Evolutionary conservation across 2,888 invertebrate species (phyloP).

Genomic region (Autographa pulchrina): DNA sequence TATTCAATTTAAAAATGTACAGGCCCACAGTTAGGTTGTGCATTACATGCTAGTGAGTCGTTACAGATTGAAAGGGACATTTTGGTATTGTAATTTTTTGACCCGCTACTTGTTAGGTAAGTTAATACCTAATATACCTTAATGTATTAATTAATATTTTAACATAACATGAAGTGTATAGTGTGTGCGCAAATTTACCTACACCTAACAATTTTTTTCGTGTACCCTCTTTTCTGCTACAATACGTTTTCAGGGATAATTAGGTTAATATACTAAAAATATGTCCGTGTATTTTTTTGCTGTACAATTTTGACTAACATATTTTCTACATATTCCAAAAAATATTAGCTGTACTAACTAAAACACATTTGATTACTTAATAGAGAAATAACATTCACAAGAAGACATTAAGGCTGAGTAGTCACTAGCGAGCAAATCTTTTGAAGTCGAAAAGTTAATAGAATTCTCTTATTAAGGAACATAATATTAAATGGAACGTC

Average conservation of each 20-base stretch:
- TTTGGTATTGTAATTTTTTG: too few relatives aligned
- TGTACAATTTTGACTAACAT: neutral
- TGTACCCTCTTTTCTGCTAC: constrained; percentile 2
- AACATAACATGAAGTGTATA: neutral
- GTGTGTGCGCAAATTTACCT: neutral
- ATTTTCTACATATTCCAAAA: neutral
- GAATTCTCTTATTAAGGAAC: constrained; percentile 1
- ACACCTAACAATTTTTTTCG: neutral
- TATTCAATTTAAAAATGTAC: too few relatives aligned
- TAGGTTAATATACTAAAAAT: constrained; percentile 3
- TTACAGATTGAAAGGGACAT: too few relatives aligned
- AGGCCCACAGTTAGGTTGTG: too few relatives aligned
- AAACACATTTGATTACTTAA: neutral
- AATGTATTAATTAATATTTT: neutral
- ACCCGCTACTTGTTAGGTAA: too few relatives aligned
- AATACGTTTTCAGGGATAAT: neutral
- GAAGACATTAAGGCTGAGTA: neutral
- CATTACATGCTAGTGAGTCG: too few relatives aligned
- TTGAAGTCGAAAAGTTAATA: neutral
- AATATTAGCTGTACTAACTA: neutral
- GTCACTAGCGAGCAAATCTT: neutral
- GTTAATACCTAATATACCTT: neutral
- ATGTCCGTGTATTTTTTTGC: neutral
- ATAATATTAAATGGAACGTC: neutral
- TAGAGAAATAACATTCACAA: neutral